phyloP scores from a whole-genome alignment of 2,113 vertebrate species.

The Vicugna pacos region DNA sequence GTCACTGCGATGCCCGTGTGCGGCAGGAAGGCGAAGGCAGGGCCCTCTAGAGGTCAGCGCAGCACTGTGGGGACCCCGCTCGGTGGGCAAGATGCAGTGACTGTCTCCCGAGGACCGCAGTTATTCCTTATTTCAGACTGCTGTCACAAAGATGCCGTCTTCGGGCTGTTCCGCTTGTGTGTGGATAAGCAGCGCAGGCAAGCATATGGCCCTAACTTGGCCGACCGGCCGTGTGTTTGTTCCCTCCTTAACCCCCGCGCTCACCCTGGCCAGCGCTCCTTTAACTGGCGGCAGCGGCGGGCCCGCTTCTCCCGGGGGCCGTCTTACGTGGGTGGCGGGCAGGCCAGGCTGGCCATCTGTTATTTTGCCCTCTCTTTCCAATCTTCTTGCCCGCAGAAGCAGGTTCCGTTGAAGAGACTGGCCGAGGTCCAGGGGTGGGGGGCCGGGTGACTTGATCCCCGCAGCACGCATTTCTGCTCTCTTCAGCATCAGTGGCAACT shows the following conservation, averaged over 20 bases:
- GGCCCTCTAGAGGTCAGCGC: neutral
- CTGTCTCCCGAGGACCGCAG: conserved; percentile 6
- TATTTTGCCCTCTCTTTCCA: conserved; percentile 69
- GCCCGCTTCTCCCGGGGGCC: conserved; percentile 12
- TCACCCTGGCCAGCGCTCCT: conserved; percentile 17
- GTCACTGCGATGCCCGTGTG: neutral
- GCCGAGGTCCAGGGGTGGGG: conserved; percentile 66
- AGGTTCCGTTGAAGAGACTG: conserved; percentile 75
- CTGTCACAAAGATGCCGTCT: conserved; percentile 29
- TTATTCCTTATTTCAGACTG: conserved; percentile 32
- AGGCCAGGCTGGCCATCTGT: conserved; percentile 80
- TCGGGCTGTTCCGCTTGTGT: conserved; percentile 20
- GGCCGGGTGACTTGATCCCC: conserved; percentile 4
- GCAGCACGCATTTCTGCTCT: neutral
- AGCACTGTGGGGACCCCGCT: neutral
- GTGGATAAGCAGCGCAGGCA: conserved; percentile 25
- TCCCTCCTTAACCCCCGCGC: conserved; percentile 19
- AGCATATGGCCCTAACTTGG: conserved; percentile 29
- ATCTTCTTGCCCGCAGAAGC: conserved; percentile 69
- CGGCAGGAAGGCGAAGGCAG: neutral
- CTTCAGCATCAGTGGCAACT: conserved; percentile 29
- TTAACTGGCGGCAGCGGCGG: neutral
- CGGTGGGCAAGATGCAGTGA: neutral
- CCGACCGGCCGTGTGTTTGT: neutral
- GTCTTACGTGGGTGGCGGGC: conserved; percentile 70